These are phyloP conservation scores for Dendrolimus houi DNA, from an alignment of 2,888 invertebrate genomes.

Conservation along the genomic window DNA sequence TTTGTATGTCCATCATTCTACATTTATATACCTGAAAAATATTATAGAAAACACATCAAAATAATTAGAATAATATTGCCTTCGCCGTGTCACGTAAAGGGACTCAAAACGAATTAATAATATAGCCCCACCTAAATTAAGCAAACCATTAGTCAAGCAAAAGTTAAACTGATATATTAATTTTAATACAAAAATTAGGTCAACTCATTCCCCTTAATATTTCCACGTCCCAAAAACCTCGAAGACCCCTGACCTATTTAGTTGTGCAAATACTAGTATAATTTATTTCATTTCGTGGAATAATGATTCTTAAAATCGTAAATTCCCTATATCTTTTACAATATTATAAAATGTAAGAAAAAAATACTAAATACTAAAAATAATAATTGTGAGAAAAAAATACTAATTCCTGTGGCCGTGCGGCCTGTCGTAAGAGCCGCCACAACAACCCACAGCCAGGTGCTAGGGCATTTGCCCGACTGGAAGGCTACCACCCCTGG, in stretches of 20 bases:
- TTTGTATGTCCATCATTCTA: too few species aligned
- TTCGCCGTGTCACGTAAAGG: not conserved
- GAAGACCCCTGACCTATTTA: not conserved
- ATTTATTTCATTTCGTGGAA: too few species aligned
- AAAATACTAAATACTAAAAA: too few species aligned
- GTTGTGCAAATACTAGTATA: not conserved
- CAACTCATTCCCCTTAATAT: not conserved
- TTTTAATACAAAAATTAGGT: not conserved
- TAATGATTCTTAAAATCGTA: too few species aligned
- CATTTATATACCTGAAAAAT: too few species aligned
- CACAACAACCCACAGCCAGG: not conserved
- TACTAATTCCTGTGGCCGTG: not conserved
- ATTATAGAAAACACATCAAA: too few species aligned
- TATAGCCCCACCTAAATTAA: not conserved
- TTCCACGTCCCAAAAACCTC: not conserved
- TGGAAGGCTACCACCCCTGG: too few species aligned
- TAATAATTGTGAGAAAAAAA: too few species aligned
- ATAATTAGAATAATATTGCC: too few species aligned
- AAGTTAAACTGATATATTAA: not conserved
- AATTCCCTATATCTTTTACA: too few species aligned
- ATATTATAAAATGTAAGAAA: too few species aligned
- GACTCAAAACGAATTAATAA: not conserved
- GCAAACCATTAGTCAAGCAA: not conserved
- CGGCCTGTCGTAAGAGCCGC: not conserved
- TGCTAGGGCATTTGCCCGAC: not conserved